These are phyloP conservation scores for Podiceps cristatus DNA, from an alignment of 2,113 vertebrate genomes.

Conservation along the genomic window DNA sequence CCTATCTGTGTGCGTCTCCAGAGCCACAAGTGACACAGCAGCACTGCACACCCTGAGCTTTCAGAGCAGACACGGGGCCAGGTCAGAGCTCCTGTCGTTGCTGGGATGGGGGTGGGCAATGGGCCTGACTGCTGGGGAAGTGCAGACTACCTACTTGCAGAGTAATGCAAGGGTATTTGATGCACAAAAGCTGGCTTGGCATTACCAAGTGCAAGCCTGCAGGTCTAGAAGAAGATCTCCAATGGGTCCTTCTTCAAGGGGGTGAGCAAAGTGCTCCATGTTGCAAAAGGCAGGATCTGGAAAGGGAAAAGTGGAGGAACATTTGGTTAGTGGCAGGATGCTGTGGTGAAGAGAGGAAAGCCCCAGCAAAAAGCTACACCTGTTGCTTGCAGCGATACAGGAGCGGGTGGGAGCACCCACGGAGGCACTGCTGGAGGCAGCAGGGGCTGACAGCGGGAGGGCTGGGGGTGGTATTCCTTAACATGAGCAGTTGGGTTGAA, in stretches of 20 bases:
- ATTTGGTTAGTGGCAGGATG: not conserved
- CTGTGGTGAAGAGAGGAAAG: not conserved
- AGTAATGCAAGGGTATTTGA: not conserved
- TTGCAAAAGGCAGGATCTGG: not conserved
- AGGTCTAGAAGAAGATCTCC: not conserved
- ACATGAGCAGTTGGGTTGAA: not conserved
- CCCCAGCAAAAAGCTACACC: not conserved
- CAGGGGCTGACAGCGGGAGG: not conserved
- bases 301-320: not conserved
- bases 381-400: not conserved
- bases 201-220: not conserved
- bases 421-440: not conserved
- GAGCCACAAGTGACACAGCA: not conserved
- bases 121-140: not conserved
- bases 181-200: not conserved
- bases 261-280: not conserved
- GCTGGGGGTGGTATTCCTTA: not conserved
- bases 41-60: fast-evolving
- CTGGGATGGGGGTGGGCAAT: not conserved
- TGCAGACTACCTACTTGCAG: not conserved
- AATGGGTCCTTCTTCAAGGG: not conserved
- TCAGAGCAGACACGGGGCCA: not conserved
- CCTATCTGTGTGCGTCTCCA: not conserved
- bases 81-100: fast-evolving
- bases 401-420: not conserved